Base-by-base conservation (phyloP, 2,113 vertebrate genomes). In the Entelurus aequoreus region DNA sequence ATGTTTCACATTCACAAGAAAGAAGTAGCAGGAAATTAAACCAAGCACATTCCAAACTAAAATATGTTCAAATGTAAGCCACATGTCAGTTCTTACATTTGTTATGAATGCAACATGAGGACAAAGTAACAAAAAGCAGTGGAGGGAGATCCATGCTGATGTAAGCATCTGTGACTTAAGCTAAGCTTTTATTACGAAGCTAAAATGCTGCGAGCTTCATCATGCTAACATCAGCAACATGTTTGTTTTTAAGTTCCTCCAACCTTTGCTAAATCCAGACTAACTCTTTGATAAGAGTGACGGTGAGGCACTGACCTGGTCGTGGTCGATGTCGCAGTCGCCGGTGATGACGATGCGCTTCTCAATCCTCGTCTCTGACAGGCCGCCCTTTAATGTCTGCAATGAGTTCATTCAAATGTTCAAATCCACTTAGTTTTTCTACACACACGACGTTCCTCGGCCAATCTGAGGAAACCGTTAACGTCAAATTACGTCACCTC, bases 311-410 rank as follows among this genome's bases (percentile, higher is more conserved):
- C 87, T 90, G 77, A 98, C 97, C 94, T 98, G 89, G 71, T 99
- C 97, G 8, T 98, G 97, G 84, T 99, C 97, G 73, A 99, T 96
- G 85, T 97, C 95, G 12, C 93, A 91, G 89, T 99, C 96, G 55
- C 97, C 97, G 2, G 95, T 97, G 71, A 99, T 99, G 72, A 99
- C 95, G 63, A 99, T 99, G 63, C 97, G 95, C 65, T 99, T 99
- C 81, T 99, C 97, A 78, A 99, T 99, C 89, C 97, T 93, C 8
- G 97, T 99, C 91, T 99, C 97, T 8, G 96, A 98, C 47, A 98
- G 91, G 15, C 96, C 97, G 48, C 94, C 96, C 88, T 98, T 99
- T 62, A 81, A 60, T 4, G 74, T 86, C 84, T 83, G 79, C 12
- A 62, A 59, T 4, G 9, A 54, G 42, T 9, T 11, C 42, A 46